Conservation (phyloP, 2,888 invertebrate species). For the Drosophila mulleri region DNA sequence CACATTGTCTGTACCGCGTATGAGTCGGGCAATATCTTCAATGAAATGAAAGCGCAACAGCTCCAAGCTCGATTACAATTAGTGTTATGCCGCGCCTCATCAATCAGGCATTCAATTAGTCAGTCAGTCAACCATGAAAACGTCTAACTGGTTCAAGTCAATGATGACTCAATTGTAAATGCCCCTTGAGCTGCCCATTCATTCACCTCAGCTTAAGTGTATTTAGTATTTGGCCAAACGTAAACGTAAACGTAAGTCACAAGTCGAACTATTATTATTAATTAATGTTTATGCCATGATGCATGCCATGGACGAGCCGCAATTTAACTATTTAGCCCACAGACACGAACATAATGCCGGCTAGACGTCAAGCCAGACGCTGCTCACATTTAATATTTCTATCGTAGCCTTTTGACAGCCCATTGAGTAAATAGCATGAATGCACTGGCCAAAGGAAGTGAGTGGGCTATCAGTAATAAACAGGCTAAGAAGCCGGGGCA, state of each 20-base stretch:
- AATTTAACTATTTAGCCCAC: constrained; percentile 12
- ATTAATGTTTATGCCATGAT: constrained; percentile 12
- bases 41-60: too few species aligned
- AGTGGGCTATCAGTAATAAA: constrained; percentile 9
- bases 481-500: not conserved
- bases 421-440: not conserved
- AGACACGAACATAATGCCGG: constrained; percentile 38
- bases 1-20: too few species aligned
- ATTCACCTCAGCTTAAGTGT: not conserved
- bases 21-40: too few species aligned
- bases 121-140: not conserved
- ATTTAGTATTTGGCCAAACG: not conserved
- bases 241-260: not conserved
- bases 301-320: constrained; percentile 20
- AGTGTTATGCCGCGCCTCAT: not conserved
- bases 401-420: constrained; percentile 17
- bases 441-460: not conserved
- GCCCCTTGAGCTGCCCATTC: not conserved
- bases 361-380: constrained; percentile 60
- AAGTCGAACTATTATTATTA: constrained; percentile 3
- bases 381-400: constrained; percentile 43
- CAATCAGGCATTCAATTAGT: not conserved
- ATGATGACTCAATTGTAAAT: constrained; percentile 3
- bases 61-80: too few species aligned
- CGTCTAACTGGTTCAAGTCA: not conserved